Base-by-base conservation (phyloP, 2,888 invertebrate species). In the Balanococcus diminutus region DNA sequence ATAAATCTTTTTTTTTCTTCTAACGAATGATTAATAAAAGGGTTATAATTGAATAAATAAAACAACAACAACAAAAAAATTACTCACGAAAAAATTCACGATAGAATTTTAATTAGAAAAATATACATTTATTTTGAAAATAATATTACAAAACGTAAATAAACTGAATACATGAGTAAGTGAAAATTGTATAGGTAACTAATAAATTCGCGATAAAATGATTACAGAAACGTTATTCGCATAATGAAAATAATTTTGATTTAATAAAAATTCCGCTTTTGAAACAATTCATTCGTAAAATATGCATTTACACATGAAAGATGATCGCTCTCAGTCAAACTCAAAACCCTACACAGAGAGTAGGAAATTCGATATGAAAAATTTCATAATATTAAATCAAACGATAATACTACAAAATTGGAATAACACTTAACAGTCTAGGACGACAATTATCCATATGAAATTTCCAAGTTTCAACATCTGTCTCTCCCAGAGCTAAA, bases 71-170 rank as follows among this genome's bases (percentile, higher is more conserved):
- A 36, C 8, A 8, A 36, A 8, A 51, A 14, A 51, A 51, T 51
- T 51, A 51, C 19, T 51, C 51, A 51, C 14, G 14, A 51, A 51
- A 8, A 14, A 51, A 51, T 19, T n/a, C 51, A 51, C 14, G 14
- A 51, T 19, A 51, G 51, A 51, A 51, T n/a, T 51, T 51, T 51
- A 16, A 32, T 19, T 79, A 79, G 14, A 79, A 79, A 79, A 36
- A 3, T 36, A 36, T 32, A 79, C 9, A 36, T 19, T 79, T n/a
- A 31, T 31, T 79, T 36, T 79, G 36, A 79, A 79, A 79, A 31
- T 72, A 79, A 28, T n/a, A n/a, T 79, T 79, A 79, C 75, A 79
- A 79, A 79, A 79, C 36, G 28, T 28, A 79, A n/a, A 19, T 79
- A 36, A 79, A 36, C 36, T 79, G 31, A 79, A 79, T 22, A 28